These are phyloP conservation scores for Tuberolachnus salignus DNA, from an alignment of 2,888 invertebrate genomes.

Conservation along the genomic window DNA sequence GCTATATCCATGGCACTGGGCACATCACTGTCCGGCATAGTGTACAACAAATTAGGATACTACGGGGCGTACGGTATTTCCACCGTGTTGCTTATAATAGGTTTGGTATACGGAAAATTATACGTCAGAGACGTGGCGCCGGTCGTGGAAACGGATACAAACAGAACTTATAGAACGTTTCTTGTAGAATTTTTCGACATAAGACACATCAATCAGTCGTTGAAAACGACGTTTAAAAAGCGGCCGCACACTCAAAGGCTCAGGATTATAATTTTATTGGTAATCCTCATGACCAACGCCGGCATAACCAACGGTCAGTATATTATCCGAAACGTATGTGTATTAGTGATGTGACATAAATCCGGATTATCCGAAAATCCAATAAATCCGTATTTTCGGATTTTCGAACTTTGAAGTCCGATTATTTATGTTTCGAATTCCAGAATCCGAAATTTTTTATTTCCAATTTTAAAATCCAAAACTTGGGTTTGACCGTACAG, in stretches of 20 bases:
- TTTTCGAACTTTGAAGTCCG: too few species aligned
- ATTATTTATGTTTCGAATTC: too few species aligned
- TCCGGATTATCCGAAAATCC: too few species aligned
- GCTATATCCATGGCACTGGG: conserved; percentile 88
- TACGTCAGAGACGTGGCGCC: conserved; percentile 69
- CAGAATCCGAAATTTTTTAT: too few species aligned
- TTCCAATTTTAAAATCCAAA: too few species aligned
- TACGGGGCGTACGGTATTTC: conserved; percentile 83
- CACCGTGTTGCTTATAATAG: conserved; percentile 74
- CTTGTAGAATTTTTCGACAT: conserved; percentile 77
- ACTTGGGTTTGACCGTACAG: too few species aligned
- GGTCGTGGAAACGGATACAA: conserved; percentile 22
- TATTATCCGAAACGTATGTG: too few species aligned
- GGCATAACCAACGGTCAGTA: conserved; percentile 82
- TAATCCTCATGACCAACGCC: conserved; percentile 82
- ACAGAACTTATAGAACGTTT: conserved; percentile 61
- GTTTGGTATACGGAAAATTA: conserved; percentile 76
- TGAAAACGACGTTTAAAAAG: conserved; percentile 80
- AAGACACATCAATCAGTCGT: conserved; percentile 76
- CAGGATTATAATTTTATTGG: conserved; percentile 77
- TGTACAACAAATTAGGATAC: conserved; percentile 65
- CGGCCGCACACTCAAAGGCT: conserved; percentile 76
- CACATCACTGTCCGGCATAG: conserved; percentile 82
- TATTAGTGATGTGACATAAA: too few species aligned
- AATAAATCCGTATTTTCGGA: too few species aligned